Base-by-base conservation (phyloP, 2,888 invertebrate genomes). In the Synergus umbraculus region DNA sequence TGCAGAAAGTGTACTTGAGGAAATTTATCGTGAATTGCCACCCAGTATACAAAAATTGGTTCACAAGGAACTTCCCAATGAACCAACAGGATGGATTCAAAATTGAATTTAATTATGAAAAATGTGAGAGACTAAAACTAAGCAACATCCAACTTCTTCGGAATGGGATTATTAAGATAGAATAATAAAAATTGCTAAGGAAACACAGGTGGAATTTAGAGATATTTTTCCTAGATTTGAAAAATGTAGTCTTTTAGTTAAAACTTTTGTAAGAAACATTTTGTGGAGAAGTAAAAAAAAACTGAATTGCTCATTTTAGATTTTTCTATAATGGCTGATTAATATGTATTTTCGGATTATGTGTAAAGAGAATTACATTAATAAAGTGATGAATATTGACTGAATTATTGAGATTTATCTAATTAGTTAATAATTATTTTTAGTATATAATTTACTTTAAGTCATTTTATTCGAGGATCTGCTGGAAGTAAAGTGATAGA, bases 1-100 rank as follows among this genome's bases (percentile, higher is more conserved):
- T 93, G 54, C 93, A 97, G 97, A 97, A 90, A 96, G 96, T 89
- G 95, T 97, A 58, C 97, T 97, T 10, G 94, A 95, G 83, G 94
- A 95, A 83, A 95, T 98, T 85, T 97, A 96, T 89, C 94, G 95
- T 10, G 97, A 97, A 89, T 92, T 98, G 77, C 95, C 97, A 4
- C 93, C 94, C 15, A 93, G 95, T 87, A 93, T 96, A 67, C 94
- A 95, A 88, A 93, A 93, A 76, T 93, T 94, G 88, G 94, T 96
- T 18, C 92, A 94, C 83, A 93, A 96, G 82, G 96, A 96, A 86
- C 87, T 73, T 54, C 49, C 37, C 37, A 37, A 37, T 5, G 73
- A 73, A 8, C 49, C 49, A 3, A 37, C 73, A 41, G 73, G 73
- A 41, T 73, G 49, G 49, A 54, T 73, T 29, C 73, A 41, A 13